Evolutionary conservation across 2,797 vertebrate species (phyloP).

Genomic region (Tympanoctomys barrerae): DNA sequence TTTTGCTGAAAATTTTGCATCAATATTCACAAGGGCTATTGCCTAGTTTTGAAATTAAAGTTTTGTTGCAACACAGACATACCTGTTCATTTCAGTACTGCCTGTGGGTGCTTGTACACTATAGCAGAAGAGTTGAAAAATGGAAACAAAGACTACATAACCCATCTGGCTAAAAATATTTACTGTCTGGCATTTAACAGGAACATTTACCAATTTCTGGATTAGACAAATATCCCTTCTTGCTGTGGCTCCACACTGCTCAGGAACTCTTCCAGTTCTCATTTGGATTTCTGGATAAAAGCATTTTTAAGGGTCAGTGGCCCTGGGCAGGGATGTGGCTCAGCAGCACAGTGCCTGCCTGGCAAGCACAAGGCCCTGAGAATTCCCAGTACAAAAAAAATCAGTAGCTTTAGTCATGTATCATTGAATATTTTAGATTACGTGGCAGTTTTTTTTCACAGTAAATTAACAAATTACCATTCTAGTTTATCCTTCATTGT

Average conservation of each 20-base stretch:
- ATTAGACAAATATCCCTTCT: not conserved
- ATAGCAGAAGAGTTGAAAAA: not conserved
- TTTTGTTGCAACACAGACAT: not conserved
- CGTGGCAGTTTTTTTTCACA: conserved; percentile 37
- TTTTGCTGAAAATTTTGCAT: not conserved
- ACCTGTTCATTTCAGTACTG: not conserved
- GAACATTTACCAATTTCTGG: not conserved
- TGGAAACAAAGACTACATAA: not conserved
- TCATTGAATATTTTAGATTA: conserved; percentile 47
- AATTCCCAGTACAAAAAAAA: too few species aligned
- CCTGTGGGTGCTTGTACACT: not conserved
- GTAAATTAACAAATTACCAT: conserved; percentile 55
- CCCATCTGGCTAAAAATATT: not conserved
- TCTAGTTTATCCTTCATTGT: conserved; percentile 47
- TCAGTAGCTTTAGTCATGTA: not conserved
- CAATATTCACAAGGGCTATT: not conserved
- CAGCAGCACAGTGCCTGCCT: too few species aligned
- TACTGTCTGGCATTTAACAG: not conserved
- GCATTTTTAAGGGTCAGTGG: not conserved
- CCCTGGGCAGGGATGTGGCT: not conserved
- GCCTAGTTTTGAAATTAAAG: not conserved
- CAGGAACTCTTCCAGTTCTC: not conserved
- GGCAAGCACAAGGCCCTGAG: too few species aligned
- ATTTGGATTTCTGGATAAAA: conserved; percentile 26
- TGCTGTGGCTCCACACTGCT: not conserved